Percentiles rank a stretch among this genome's conserved stretches.
These are phyloP conservation scores for Micrasema minimum DNA, from an alignment of 1,140 invertebrate genomes.

Conservation along the genomic window DNA sequence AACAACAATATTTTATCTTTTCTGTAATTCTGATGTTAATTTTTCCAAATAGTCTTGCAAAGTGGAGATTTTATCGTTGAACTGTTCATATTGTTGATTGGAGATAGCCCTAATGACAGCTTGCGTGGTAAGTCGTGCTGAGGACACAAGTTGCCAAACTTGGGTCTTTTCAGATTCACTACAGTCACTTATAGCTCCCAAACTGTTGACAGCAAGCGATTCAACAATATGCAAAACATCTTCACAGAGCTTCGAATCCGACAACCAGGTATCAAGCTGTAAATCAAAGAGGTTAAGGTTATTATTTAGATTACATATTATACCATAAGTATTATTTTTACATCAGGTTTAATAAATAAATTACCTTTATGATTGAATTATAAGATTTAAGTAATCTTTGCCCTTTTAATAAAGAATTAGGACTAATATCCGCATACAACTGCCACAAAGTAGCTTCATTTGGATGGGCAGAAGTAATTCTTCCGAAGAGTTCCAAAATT, in stretches of 20 bases:
- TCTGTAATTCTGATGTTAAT: constrained; percentile 63
- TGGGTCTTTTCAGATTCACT: constrained; percentile 68
- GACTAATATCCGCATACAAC: constrained; percentile 79
- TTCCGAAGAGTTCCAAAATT: constrained; percentile 81
- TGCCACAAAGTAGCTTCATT: constrained; percentile 82
- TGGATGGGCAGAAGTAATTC: constrained; percentile 76
- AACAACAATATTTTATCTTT: constrained; percentile 37
- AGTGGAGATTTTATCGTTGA: constrained; percentile 54
- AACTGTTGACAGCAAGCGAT: constrained; percentile 58
- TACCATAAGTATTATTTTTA: too few relatives aligned
- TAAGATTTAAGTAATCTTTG: constrained; percentile 74
- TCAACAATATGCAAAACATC: constrained; percentile 60
- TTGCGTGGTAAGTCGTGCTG: constrained; percentile 70
- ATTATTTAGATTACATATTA: too few relatives aligned
- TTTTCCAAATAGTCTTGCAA: constrained; percentile 58
- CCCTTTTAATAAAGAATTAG: constrained; percentile 68
- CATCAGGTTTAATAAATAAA: too few relatives aligned
- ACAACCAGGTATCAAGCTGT: constrained; percentile 70
- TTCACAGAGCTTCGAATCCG: constrained; percentile 65
- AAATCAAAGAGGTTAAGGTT: constrained; percentile 56
- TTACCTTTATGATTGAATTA: constrained; percentile 68
- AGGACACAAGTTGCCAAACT: constrained; percentile 69
- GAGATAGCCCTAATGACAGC: constrained; percentile 66
- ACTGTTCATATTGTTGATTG: constrained; percentile 63
- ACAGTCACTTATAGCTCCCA: constrained; percentile 59